Percentiles rank a stretch among this genome's conserved stretches.
Conservation (phyloP, 2,797 vertebrate genomes). For the Enteromius radiatus region DNA sequence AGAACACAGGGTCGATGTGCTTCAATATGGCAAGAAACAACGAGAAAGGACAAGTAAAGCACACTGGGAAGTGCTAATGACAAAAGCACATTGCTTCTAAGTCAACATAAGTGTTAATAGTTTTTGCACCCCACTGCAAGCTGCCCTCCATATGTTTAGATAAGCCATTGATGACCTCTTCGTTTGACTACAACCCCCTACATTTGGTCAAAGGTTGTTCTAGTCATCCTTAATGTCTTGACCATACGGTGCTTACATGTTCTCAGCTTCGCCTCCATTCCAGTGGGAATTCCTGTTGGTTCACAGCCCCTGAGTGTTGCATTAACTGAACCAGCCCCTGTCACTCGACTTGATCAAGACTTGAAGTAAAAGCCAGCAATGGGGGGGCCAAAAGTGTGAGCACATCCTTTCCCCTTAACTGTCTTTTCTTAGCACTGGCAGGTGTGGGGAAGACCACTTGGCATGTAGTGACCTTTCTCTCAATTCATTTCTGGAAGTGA, state of each 20-base stretch:
- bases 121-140: constrained; percentile 63
- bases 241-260: constrained; percentile 40
- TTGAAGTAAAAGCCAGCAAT: constrained; percentile 65
- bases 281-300: constrained; percentile 4
- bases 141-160: constrained; percentile 53
- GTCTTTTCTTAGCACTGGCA: constrained; percentile 60
- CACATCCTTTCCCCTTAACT: constrained; percentile 61
- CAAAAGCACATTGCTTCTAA: constrained; percentile 62
- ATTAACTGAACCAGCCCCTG: constrained; percentile 49
- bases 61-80: constrained; percentile 51
- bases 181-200: neutral
- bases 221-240: constrained; percentile 27
- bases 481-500: neutral
- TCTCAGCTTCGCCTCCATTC: constrained; percentile 48
- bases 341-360: constrained; percentile 66
- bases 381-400: constrained; percentile 67
- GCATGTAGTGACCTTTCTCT: constrained; percentile 56
- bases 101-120: constrained; percentile 70
- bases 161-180: constrained; percentile 48
- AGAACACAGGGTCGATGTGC: constrained; percentile 33
- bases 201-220: constrained; percentile 48
- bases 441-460: constrained; percentile 67
- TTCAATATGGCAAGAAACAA: constrained; percentile 49
- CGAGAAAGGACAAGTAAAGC: constrained; percentile 10
- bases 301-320: neutral